Evolutionary conservation across 2,888 invertebrate species (phyloP).

Genomic region (Eremobia ochroleuca): DNA sequence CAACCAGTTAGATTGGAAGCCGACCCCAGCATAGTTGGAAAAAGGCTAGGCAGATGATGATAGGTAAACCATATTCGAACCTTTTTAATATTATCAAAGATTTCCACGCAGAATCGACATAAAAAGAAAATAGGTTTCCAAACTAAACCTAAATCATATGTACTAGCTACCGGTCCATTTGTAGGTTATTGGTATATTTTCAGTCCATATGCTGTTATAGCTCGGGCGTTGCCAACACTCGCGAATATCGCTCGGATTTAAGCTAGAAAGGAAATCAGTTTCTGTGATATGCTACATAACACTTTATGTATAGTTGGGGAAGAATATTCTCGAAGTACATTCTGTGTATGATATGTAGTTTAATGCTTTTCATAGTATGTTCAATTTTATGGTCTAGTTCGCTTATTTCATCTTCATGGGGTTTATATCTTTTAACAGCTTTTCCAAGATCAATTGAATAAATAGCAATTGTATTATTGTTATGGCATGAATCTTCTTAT

Average conservation of each 20-base stretch:
- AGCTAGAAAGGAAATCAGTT: constrained; percentile 63
- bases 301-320: constrained; percentile 29
- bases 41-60: background rate
- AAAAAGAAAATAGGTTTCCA: constrained; percentile 12
- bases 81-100: background rate
- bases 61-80: background rate
- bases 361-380: constrained; percentile 15
- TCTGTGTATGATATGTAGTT: constrained; percentile 24
- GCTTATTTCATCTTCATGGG: background rate
- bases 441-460: background rate
- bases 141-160: constrained; percentile 30
- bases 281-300: constrained; percentile 44
- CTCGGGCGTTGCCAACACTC: constrained; percentile 54
- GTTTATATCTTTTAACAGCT: background rate
- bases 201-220: constrained; percentile 54
- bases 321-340: constrained; percentile 39
- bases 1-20: background rate
- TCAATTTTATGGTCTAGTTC: constrained; percentile 9
- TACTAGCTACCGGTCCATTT: constrained; percentile 30
- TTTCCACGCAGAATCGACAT: background rate
- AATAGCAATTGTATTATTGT: background rate
- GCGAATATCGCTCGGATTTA: constrained; percentile 46
- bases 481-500: background rate
- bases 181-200: constrained; percentile 57
- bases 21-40: background rate